Evolutionary conservation across 2,888 invertebrate genomes (phyloP).

Genomic region (Hermaeophaga mercurialis): DNA sequence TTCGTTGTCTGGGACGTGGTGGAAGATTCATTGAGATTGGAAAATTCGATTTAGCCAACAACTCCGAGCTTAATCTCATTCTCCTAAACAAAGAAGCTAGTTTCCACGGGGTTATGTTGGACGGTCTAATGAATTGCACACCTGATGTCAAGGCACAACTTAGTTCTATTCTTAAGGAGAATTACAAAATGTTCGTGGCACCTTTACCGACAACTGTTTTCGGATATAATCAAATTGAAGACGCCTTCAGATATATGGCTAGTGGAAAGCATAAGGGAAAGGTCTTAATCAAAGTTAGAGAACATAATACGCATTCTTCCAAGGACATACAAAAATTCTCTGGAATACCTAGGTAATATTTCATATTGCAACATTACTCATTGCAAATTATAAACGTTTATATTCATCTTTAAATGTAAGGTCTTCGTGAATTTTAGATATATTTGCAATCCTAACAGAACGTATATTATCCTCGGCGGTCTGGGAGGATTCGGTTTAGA

Average conservation of each 20-base stretch:
- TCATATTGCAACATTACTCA: too few relatives aligned
- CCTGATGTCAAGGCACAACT: too few relatives aligned
- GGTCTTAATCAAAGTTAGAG: slow-evolving; percentile 56
- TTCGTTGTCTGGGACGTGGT: slow-evolving; percentile 63
- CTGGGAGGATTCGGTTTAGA: slow-evolving; percentile 93
- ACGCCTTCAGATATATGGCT: slow-evolving; percentile 69
- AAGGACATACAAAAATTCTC: background rate
- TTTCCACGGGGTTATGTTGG: slow-evolving; percentile 79
- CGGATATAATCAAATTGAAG: slow-evolving; percentile 67
- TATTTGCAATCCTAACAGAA: slow-evolving; percentile 59
- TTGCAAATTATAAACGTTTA: too few relatives aligned
- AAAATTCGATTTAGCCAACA: slow-evolving; percentile 76
- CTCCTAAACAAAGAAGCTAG: slow-evolving; percentile 73
- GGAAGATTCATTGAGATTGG: slow-evolving; percentile 85
- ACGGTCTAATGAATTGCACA: too few relatives aligned
- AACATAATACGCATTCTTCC: slow-evolving; percentile 35
- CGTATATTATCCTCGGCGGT: slow-evolving; percentile 75
- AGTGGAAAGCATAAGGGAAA: slow-evolving; percentile 83
- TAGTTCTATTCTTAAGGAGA: too few relatives aligned
- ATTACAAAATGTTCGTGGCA: too few relatives aligned
- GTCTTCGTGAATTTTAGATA: too few relatives aligned
- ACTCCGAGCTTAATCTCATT: slow-evolving; percentile 68
- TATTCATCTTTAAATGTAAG: too few relatives aligned
- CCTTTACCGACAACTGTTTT: slow-evolving; percentile 70
- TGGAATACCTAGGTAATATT: too few relatives aligned